These are phyloP conservation scores for Drosophila maculinotata DNA, from an alignment of 2,888 invertebrate genomes.

Conservation along the genomic window DNA sequence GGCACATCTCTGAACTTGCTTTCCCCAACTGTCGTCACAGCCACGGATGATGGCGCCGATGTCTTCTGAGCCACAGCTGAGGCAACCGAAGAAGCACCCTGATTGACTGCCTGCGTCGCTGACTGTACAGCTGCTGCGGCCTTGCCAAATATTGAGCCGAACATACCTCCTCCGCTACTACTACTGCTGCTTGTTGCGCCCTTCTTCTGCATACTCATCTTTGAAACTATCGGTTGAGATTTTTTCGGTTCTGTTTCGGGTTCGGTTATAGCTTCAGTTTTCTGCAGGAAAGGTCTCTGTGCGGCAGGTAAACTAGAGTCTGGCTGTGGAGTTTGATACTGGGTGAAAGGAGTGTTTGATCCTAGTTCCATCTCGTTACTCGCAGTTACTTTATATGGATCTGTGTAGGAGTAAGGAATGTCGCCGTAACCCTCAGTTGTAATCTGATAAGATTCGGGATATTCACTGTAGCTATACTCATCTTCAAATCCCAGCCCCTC, in stretches of 20 bases:
- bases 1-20: conserved; percentile 4
- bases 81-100: conserved; percentile 79
- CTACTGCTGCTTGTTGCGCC: conserved; percentile 12
- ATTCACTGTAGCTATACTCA: conserved; percentile 74
- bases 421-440: conserved; percentile 57
- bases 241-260: conserved; percentile 1
- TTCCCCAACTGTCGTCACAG: conserved; percentile 19
- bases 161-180: conserved; percentile 72
- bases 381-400: conserved; percentile 11
- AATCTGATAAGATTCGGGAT: conserved; percentile 66
- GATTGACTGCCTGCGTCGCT: conserved; percentile 81
- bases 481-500: conserved; percentile 56
- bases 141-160: conserved; percentile 83
- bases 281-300: background rate
- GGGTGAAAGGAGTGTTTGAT: background rate
- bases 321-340: conserved; percentile 2
- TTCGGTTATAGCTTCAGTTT: background rate
- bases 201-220: conserved; percentile 4
- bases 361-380: conserved; percentile 12
- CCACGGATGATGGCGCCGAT: conserved; percentile 30
- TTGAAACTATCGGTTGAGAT: background rate
- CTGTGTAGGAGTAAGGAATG: conserved; percentile 23
- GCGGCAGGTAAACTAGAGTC: background rate
- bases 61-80: conserved; percentile 74
- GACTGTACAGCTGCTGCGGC: conserved; percentile 84